Conservation (phyloP, 2,888 invertebrate species). For the Euplexia lucipara region DNA sequence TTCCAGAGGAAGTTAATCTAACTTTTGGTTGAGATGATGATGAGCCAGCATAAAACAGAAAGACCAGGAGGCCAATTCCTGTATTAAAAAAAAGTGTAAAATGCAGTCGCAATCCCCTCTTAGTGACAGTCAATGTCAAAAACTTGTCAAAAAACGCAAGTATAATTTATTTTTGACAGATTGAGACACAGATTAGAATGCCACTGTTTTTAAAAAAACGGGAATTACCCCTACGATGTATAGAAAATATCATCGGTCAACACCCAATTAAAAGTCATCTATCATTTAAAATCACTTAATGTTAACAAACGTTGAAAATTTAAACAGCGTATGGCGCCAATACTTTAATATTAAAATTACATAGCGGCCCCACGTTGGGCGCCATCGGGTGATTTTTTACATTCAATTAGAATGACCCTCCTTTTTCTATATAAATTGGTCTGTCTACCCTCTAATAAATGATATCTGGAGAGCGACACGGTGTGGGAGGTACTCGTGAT, state of each 20-base stretch:
- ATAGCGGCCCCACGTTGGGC: slow-evolving; percentile 77
- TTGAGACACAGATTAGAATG: too few species aligned
- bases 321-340: slow-evolving; percentile 73
- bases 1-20: too few species aligned
- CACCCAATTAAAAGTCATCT: slow-evolving; percentile 12
- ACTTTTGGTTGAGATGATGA: too few species aligned
- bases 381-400: slow-evolving; percentile 86
- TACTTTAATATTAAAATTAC: slow-evolving; percentile 87
- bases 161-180: too few species aligned
- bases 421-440: slow-evolving; percentile 86
- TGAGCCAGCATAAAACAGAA: too few species aligned
- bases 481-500: slow-evolving; percentile 85
- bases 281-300: slow-evolving; percentile 28
- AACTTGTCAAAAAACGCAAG: too few species aligned
- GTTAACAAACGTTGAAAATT: slow-evolving; percentile 48
- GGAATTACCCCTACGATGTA: too few species aligned
- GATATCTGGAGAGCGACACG: slow-evolving; percentile 78
- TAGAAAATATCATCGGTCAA: not conserved
- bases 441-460: slow-evolving; percentile 87
- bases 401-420: slow-evolving; percentile 88
- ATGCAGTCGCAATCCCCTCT: too few species aligned
- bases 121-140: too few species aligned
- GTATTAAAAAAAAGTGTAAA: too few species aligned
- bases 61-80: too few species aligned
- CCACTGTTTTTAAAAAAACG: too few species aligned